Percentiles rank a stretch among this genome's conserved stretches.
phyloP scores from a whole-genome alignment of 1,140 invertebrate genomes.

The Alviniconcha marisindica region DNA sequence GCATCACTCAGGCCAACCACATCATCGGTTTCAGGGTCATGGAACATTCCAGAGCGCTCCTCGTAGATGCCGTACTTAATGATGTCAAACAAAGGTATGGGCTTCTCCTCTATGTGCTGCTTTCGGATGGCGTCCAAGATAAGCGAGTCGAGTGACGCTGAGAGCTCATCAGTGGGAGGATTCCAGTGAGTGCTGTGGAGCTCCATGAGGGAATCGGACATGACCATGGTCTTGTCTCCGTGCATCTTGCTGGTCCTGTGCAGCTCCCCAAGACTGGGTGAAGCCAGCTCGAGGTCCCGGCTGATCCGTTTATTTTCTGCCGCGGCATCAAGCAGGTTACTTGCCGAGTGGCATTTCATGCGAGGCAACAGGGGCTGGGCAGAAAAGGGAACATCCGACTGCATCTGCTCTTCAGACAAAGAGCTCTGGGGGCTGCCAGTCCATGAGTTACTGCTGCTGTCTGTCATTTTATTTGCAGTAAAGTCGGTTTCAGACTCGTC shows the following conservation, averaged over 20 bases:
- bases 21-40: constrained; percentile 82
- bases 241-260: constrained; percentile 13
- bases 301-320: constrained; percentile 24
- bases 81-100: constrained; percentile 58
- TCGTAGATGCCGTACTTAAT: constrained; percentile 61
- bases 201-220: constrained; percentile 22
- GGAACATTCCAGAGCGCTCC: constrained; percentile 76
- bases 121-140: constrained; percentile 57
- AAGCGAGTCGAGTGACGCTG: constrained; percentile 65
- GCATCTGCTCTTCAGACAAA: not conserved
- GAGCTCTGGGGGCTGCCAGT: constrained; percentile 5
- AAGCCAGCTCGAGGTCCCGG: constrained; percentile 17
- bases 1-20: constrained; percentile 79
- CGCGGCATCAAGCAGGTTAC: constrained; percentile 30
- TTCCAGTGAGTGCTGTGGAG: constrained; percentile 40
- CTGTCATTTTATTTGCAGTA: not conserved
- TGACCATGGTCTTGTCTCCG: not conserved
- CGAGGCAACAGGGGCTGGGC: constrained; percentile 17
- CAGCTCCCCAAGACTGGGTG: constrained; percentile 30
- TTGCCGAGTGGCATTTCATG: constrained; percentile 34
- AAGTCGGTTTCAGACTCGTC: not conserved
- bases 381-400: constrained; percentile 7
- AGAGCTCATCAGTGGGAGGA: constrained; percentile 57
- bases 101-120: constrained; percentile 51
- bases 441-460: not conserved